These are phyloP conservation scores for Ferdinandea cuprea DNA, from an alignment of 2,888 invertebrate genomes.

Conservation along the genomic window DNA sequence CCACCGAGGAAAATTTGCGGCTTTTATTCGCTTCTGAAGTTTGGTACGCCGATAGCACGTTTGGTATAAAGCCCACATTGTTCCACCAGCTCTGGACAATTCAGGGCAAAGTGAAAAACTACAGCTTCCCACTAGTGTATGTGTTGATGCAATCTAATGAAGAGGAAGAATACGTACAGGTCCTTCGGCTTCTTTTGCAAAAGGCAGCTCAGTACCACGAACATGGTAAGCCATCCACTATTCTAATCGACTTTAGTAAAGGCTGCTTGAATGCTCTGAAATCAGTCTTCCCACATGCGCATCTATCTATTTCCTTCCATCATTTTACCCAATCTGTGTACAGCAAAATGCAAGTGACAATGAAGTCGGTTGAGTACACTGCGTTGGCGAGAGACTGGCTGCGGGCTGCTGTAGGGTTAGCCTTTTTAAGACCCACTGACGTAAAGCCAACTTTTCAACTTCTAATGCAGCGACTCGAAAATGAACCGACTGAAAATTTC, in stretches of 20 bases:
- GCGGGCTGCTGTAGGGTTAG: not conserved
- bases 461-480: not conserved
- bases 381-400: not conserved
- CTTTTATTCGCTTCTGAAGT: not conserved
- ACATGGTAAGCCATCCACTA: not conserved
- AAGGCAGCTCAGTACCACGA: not conserved
- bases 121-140: not conserved
- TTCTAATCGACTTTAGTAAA: not conserved
- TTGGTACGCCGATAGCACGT: conserved; percentile 2
- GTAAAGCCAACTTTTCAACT: not conserved
- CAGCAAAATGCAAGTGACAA: not conserved
- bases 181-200: not conserved
- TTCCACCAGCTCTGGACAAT: conserved; percentile 7
- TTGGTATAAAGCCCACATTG: not conserved
- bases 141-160: not conserved
- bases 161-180: not conserved
- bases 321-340: not conserved
- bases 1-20: not conserved
- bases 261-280: not conserved
- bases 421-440: not conserved
- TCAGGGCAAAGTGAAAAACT: not conserved
- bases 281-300: not conserved
- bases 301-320: not conserved
- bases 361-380: not conserved
- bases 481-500: too few relatives aligned